A percentile compares a stretch with the other conserved stretches of the same genome.
These are phyloP conservation scores for Sympetrum striolatum DNA, from an alignment of 2,888 invertebrate genomes.

Conservation along the genomic window DNA sequence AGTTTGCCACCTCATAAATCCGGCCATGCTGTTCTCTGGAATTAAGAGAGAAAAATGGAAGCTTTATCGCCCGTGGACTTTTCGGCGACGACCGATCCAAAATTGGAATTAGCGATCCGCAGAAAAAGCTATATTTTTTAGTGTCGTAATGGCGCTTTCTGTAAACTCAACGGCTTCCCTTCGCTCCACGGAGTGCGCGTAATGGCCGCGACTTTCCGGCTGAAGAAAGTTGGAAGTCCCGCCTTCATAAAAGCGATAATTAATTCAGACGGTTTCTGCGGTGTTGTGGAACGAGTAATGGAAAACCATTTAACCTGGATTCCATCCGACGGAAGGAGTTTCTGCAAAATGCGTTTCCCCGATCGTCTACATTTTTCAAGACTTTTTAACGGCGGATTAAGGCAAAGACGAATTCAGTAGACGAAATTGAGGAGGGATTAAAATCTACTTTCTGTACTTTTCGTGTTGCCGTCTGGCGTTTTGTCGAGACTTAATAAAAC, in stretches of 20 bases:
- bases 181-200: neutral
- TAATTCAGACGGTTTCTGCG: slow-evolving; percentile 8
- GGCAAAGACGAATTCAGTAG: no score
- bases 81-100: neutral
- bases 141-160: neutral
- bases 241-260: neutral
- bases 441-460: no score
- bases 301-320: slow-evolving; percentile 20
- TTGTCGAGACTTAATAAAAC: no score
- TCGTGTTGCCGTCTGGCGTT: no score
- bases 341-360: no score
- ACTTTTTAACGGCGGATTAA: no score
- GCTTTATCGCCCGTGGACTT: neutral
- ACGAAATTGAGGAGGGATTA: no score
- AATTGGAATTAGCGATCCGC: neutral
- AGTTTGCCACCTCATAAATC: neutral
- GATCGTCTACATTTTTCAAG: no score
- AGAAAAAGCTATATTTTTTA: neutral
- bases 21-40: neutral
- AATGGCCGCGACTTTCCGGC: neutral
- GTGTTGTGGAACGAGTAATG: slow-evolving; percentile 14
- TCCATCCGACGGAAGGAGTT: neutral
- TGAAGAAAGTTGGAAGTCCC: neutral
- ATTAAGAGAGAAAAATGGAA: neutral
- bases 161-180: neutral